phyloP scores from a whole-genome alignment of 2,797 vertebrate genomes.

The Varecia variegata region DNA sequence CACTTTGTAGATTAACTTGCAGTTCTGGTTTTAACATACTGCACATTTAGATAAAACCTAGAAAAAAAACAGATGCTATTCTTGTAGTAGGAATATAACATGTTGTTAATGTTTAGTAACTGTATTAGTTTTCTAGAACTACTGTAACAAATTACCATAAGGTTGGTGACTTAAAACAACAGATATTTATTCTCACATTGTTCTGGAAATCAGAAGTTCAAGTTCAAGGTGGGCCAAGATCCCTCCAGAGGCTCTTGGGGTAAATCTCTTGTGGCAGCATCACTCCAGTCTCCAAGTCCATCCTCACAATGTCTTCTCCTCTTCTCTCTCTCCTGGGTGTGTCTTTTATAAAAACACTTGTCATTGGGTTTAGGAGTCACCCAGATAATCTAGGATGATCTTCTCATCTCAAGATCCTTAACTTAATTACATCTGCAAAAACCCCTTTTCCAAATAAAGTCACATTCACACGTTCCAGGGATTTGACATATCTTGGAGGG shows the following conservation, averaged over 20 bases:
- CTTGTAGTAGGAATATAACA: not conserved
- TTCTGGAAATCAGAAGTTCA: not conserved
- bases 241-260: not conserved
- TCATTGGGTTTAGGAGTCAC: not conserved
- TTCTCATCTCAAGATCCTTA: not conserved
- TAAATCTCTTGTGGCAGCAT: not conserved
- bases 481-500: not conserved
- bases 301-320: not conserved
- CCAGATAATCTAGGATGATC: not conserved
- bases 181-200: not conserved
- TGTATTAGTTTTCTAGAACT: not conserved
- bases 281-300: not conserved
- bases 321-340: not conserved
- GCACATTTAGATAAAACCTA: slow-evolving; percentile 10
- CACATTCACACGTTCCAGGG: not conserved
- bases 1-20: not conserved
- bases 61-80: not conserved
- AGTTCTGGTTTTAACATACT: slow-evolving; percentile 6
- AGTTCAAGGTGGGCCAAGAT: not conserved
- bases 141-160: not conserved
- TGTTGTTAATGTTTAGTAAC: not conserved
- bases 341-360: not conserved
- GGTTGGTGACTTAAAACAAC: not conserved
- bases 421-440: not conserved
- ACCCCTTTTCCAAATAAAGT: not conserved